Conservation (phyloP, 1,140 invertebrate species). For the Potamilus streckersoni region DNA sequence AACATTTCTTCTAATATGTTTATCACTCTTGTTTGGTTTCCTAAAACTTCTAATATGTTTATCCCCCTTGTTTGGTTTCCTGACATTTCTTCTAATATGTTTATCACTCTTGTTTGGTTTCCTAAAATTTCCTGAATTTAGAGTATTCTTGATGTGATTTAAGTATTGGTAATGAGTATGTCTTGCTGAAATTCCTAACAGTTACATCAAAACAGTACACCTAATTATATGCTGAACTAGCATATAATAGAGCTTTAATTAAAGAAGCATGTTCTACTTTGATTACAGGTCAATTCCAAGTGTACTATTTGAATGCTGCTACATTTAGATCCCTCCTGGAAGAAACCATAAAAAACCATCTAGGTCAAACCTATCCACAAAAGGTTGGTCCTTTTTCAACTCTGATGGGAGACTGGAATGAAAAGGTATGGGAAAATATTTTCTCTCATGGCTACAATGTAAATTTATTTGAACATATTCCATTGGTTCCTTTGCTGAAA, state of each 20-base stretch:
- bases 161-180: neutral
- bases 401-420: neutral
- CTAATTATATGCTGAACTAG: neutral
- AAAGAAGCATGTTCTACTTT: neutral
- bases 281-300: slow-evolving; percentile 2
- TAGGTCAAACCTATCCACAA: neutral
- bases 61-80: too few species aligned
- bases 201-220: neutral
- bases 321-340: neutral
- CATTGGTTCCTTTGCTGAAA: slow-evolving; percentile 1
- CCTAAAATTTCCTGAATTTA: too few species aligned
- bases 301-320: neutral
- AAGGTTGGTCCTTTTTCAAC: neutral
- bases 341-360: slow-evolving; percentile 2
- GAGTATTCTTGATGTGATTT: neutral
- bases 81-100: too few species aligned
- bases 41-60: too few species aligned
- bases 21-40: too few species aligned
- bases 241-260: neutral
- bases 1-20: too few species aligned
- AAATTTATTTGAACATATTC: neutral
- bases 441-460: neutral
- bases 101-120: too few species aligned
- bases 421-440: slow-evolving; percentile 5
- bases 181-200: neutral